Evolutionary conservation across 1,140 invertebrate species (phyloP).

Genomic region (Coboldia fuscipes): DNA sequence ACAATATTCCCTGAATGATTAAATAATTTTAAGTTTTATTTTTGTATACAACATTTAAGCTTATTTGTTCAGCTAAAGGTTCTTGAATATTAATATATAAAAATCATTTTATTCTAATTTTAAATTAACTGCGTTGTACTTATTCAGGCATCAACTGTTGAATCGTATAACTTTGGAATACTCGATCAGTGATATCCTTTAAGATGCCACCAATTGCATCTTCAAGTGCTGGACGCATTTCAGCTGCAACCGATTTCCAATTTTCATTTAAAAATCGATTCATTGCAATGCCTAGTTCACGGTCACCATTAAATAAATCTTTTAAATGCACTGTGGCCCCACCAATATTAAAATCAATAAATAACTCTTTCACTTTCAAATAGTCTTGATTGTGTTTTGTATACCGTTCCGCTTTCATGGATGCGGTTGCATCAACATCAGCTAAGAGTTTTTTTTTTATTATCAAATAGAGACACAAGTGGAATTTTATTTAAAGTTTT

Average conservation of each 20-base stretch:
- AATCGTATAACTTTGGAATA: no score
- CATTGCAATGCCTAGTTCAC: constrained; percentile 34
- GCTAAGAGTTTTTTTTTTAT: constrained; percentile 20
- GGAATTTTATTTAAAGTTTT: not conserved
- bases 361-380: constrained; percentile 34
- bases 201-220: constrained; percentile 26
- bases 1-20: no score
- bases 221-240: constrained; percentile 31
- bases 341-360: constrained; percentile 34
- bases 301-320: constrained; percentile 46
- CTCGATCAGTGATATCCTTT: constrained; percentile 31
- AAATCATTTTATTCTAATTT: no score
- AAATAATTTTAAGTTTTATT: no score
- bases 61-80: no score
- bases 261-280: constrained; percentile 37
- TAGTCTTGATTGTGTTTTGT: constrained; percentile 23
- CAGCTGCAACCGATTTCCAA: constrained; percentile 28
- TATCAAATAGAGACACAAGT: not conserved
- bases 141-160: no score
- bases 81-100: no score
- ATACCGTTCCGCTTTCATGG: constrained; percentile 23
- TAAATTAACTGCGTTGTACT: no score
- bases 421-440: constrained; percentile 34
- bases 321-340: constrained; percentile 34
- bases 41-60: no score